Conservation (phyloP, 2,113 vertebrate species). For the Corythaixoides concolor region DNA sequence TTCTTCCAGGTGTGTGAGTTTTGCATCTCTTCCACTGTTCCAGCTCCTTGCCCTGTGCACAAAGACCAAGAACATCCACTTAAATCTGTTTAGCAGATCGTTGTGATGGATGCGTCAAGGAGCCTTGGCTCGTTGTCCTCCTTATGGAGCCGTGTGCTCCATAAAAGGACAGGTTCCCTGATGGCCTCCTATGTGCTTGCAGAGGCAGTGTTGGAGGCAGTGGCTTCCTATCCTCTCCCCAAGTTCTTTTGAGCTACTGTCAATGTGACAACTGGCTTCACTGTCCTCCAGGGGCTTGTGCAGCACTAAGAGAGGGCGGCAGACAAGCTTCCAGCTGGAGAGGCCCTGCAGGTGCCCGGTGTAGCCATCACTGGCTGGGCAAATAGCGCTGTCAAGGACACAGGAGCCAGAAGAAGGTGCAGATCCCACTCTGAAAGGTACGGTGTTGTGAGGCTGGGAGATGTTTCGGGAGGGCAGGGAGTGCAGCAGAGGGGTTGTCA, state of each 20-base stretch:
- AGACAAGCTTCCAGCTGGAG: neutral
- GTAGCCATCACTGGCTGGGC: neutral
- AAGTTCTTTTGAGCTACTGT: neutral
- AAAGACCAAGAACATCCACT: neutral
- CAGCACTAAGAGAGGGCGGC: neutral
- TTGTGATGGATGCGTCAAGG: rapidly evolving
- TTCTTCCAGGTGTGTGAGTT: neutral
- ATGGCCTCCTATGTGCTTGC: neutral
- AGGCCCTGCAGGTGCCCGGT: neutral
- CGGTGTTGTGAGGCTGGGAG: neutral
- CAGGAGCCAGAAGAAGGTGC: neutral
- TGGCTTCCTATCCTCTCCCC: neutral
- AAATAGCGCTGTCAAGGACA: neutral
- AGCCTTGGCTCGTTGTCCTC: neutral
- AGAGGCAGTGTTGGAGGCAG: neutral
- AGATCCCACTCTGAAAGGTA: neutral
- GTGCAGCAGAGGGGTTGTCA: neutral
- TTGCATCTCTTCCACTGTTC: neutral
- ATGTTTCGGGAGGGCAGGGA: neutral
- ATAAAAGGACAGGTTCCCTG: neutral
- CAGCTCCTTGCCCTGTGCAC: neutral
- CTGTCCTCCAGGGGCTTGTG: neutral
- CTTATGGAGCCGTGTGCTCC: neutral
- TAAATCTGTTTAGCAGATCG: neutral
- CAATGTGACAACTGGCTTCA: rapidly evolving